Evolutionary conservation across 2,113 vertebrate genomes (phyloP).

Genomic region (Saguinus midas): DNA sequence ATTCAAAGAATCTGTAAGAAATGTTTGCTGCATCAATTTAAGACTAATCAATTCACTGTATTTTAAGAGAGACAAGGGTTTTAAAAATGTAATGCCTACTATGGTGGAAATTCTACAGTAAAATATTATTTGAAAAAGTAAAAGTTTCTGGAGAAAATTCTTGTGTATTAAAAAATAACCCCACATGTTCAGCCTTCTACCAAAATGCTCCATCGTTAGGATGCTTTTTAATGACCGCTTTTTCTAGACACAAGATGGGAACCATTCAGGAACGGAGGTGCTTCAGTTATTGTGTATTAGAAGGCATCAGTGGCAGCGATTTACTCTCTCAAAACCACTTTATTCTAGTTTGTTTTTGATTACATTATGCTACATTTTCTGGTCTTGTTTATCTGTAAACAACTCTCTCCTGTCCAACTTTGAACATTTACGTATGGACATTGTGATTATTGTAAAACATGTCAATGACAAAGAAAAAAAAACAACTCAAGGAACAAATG

Average conservation of each 20-base stretch:
- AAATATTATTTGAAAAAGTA: neutral
- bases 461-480: neutral
- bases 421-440: neutral
- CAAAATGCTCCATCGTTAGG: neutral
- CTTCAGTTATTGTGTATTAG: neutral
- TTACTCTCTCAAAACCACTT: neutral
- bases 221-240: neutral
- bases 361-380: neutral
- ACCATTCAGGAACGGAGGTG: neutral
- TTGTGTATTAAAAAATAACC: neutral
- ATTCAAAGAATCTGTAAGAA: neutral
- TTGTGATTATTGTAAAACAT: neutral
- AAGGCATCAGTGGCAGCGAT: neutral
- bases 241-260: neutral
- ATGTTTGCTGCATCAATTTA: neutral
- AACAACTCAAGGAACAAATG: neutral
- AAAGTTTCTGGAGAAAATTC: neutral
- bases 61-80: neutral
- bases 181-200: neutral
- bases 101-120: neutral
- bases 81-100: neutral
- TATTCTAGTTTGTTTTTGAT: neutral
- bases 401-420: neutral
- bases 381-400: conserved; percentile 4
- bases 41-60: neutral